Percentiles rank a stretch among this genome's conserved stretches.
Evolutionary conservation across 2,113 vertebrate genomes (phyloP).

Genomic region (Neofelis nebulosa): DNA sequence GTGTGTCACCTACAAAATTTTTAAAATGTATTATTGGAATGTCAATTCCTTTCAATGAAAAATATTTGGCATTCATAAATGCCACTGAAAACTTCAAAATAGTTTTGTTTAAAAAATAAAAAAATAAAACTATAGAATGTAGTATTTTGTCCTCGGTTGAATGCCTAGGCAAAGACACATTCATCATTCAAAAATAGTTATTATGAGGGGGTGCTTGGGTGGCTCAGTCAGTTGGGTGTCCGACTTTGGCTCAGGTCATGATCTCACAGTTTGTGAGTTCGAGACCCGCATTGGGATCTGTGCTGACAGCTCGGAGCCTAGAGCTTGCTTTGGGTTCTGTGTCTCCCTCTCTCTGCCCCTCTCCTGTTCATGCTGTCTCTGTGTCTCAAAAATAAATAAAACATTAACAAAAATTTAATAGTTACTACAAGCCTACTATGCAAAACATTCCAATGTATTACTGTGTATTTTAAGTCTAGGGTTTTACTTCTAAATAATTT

Average conservation of each 20-base stretch:
- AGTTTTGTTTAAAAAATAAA: neutral
- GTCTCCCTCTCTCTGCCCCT: too few relatives aligned
- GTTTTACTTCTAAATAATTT: neutral
- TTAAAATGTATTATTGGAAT: neutral
- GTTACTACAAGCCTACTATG: neutral
- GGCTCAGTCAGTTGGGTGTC: too few relatives aligned
- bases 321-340: too few relatives aligned
- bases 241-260: too few relatives aligned
- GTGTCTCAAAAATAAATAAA: too few relatives aligned
- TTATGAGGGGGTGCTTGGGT: neutral
- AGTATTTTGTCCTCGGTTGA: neutral
- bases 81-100: neutral
- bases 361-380: too few relatives aligned
- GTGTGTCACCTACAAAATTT: neutral
- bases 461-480: neutral
- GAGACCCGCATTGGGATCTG: too few relatives aligned
- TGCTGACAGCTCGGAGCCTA: too few relatives aligned
- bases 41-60: neutral
- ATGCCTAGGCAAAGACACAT: neutral
- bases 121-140: neutral
- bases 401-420: neutral
- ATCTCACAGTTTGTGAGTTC: too few relatives aligned
- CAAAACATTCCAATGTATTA: neutral
- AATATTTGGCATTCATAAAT: constrained; percentile 27
- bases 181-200: neutral